Percentiles rank a stretch among this genome's conserved stretches.
Conservation (phyloP, 1,140 invertebrate genomes). For the Antheraea pernyi region DNA sequence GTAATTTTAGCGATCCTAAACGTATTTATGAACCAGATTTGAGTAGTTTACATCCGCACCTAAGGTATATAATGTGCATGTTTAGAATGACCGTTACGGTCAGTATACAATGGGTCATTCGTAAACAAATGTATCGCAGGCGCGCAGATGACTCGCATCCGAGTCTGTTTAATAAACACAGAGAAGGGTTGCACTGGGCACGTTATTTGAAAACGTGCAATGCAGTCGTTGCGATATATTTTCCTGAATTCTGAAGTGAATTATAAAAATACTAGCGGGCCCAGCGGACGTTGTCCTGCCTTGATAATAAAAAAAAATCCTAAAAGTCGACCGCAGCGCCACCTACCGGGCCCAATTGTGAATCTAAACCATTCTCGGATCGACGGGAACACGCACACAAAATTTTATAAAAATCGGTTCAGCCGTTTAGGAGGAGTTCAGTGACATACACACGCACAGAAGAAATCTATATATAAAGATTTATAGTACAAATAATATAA, state of each 20-base stretch:
- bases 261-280: no score
- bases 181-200: conserved; percentile 3
- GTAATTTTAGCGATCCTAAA: not conserved
- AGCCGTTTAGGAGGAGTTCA: no score
- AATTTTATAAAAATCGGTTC: no score
- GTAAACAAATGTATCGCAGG: conserved; percentile 45
- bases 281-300: no score
- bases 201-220: conserved; percentile 4
- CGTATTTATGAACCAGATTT: not conserved
- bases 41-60: not conserved
- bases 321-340: no score
- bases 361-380: no score
- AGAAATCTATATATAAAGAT: no score
- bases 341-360: no score
- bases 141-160: conserved; percentile 51
- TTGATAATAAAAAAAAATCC: no score
- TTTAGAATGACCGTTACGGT: not conserved
- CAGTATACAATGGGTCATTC: conserved; percentile 29
- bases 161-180: conserved; percentile 47
- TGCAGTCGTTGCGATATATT: not conserved
- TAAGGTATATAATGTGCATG: conserved; percentile 10
- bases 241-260: not conserved
- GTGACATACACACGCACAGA: no score
- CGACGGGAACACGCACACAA: no score
- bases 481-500: no score